Evolutionary conservation across 2,888 invertebrate species (phyloP).

Genomic region (Aphodius sticticus): DNA sequence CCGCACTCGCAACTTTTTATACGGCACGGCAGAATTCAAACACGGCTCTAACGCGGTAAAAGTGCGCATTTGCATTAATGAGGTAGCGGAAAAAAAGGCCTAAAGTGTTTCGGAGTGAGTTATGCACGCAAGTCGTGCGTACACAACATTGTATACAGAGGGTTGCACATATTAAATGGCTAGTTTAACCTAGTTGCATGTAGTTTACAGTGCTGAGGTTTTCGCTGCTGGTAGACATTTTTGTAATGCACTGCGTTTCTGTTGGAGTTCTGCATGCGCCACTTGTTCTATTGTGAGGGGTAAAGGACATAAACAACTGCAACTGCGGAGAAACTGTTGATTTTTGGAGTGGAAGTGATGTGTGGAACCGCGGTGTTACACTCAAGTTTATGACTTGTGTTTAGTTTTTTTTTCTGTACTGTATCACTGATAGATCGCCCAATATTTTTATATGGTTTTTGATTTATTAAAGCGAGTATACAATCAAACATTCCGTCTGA

Average conservation of each 20-base stretch:
- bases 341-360: background rate
- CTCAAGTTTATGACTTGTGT: background rate
- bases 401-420: background rate
- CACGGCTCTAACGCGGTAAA: background rate
- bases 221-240: background rate
- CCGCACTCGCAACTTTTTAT: background rate
- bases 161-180: background rate
- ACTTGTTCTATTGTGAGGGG: background rate
- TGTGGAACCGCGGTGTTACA: background rate
- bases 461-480: too few relatives aligned
- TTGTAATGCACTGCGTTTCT: background rate
- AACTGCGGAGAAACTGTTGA: background rate
- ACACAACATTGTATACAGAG: background rate
- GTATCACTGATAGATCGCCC: too few relatives aligned
- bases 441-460: too few relatives aligned
- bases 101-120: background rate
- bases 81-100: background rate
- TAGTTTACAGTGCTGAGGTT: background rate
- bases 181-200: background rate
- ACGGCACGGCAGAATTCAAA: background rate
- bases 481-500: too few relatives aligned
- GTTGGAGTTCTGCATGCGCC: background rate
- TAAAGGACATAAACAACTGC: background rate
- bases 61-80: background rate
- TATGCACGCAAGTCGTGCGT: background rate